Percentiles rank a stretch among this genome's conserved stretches.
Evolutionary conservation across 1,140 invertebrate genomes (phyloP).

Genomic region (Teleogryllus occipitalis): DNA sequence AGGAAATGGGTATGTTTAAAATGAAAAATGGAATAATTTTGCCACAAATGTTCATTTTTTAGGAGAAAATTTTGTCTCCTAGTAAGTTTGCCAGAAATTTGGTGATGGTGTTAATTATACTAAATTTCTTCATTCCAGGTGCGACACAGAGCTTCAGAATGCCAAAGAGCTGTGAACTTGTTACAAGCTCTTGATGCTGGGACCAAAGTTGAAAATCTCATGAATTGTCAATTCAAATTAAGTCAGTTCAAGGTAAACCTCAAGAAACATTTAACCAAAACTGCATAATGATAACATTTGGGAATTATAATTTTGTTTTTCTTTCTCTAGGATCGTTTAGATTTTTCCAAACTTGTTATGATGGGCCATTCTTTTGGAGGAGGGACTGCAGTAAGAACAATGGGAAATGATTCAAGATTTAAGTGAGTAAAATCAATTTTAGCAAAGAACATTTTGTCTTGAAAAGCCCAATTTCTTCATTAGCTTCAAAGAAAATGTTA

Average conservation of each 20-base stretch:
- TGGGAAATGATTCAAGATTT: slow-evolving; percentile 45
- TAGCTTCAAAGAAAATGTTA: too few species aligned
- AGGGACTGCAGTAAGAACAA: slow-evolving; percentile 47
- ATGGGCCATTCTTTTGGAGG: slow-evolving; percentile 63
- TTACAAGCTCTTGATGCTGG: slow-evolving; percentile 8
- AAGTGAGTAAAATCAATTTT: slow-evolving; percentile 36
- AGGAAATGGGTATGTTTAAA: too few species aligned
- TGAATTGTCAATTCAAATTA: slow-evolving; percentile 3
- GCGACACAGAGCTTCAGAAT: slow-evolving; percentile 7
- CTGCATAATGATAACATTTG: too few species aligned
- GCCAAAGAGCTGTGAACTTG: neutral
- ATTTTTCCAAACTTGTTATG: slow-evolving; percentile 43
- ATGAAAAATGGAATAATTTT: too few species aligned
- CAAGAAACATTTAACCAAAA: too few species aligned
- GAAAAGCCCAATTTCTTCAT: neutral
- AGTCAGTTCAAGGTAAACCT: slow-evolving; percentile 4
- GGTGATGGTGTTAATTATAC: too few species aligned
- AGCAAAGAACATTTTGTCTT: slow-evolving; percentile 3
- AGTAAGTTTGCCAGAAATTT: too few species aligned
- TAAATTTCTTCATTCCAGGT: neutral
- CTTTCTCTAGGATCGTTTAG: slow-evolving; percentile 40
- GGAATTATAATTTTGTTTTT: neutral
- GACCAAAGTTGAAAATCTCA: neutral
- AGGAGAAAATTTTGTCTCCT: too few species aligned
- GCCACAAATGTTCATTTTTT: too few species aligned